Evolutionary conservation across 2,113 vertebrate genomes (phyloP), one percentile per base, ranked within the genome.

Genomic region (Genyomyrus donnyi): DNA sequence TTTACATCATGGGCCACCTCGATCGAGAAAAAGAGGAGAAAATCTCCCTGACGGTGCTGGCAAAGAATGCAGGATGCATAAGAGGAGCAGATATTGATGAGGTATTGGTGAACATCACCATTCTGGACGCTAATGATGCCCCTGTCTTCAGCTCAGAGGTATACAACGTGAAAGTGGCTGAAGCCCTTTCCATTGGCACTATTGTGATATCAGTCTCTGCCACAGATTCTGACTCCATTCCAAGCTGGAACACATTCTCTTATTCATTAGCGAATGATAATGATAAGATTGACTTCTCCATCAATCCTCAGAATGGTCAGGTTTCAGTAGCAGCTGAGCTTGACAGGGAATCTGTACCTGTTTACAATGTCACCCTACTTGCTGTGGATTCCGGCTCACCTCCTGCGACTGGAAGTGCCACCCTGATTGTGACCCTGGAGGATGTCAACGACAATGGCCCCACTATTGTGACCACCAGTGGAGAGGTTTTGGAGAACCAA

Each of bases 381-480:
- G 98, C 98, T 88, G 94, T 99, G 2, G 98, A 99, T 93, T 97
- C 97, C 0, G 98, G 98, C 89, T 95, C 93, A 0, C 98, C 98
- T 0, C 95, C 98, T 0, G 97, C 98, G 0, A 99, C 98, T 0
- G 98, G 98, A 84, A 98, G 96, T 49, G 93, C 98, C 52, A 96
- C 95, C 0, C 92, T 99, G 3, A 93, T 99, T 39, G 98, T 99
- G 49, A 97, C 96, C 70, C 93, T 99, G 89, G 98, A 99, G 91
- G 98, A 99, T 56, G 98, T 99, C 90, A 99, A 99, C 0, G 98
- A 99, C 91, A 99, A 99, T 0, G 98, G 98, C 8, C 98, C 98
- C 0, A 96, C 96, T n/a, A 90, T 99, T 94, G 94, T 95, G n/a
- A 94, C 94, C 7, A 92, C 92, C 0, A 95, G 96, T 53, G 97